phyloP scores from a whole-genome alignment of 1,140 invertebrate species.

The Penaeus chinensis region DNA sequence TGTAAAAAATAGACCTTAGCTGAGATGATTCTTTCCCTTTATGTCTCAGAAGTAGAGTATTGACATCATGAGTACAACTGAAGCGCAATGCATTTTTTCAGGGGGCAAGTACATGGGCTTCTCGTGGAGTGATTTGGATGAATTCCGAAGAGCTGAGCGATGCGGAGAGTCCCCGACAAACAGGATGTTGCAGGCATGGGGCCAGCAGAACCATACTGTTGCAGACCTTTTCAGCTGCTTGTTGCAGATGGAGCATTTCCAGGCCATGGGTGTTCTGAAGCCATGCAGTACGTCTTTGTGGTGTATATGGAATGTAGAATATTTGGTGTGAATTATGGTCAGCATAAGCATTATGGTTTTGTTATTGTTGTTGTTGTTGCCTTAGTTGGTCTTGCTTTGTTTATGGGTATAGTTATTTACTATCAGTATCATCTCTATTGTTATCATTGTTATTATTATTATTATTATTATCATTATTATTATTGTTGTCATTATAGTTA shows the following conservation, averaged over 20 bases:
- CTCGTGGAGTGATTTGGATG: constrained; percentile 70
- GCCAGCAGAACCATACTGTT: constrained; percentile 82
- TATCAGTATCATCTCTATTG: neutral
- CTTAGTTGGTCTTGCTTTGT: too few species aligned
- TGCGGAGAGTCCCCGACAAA: constrained; percentile 77
- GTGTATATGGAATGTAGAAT: constrained; percentile 64
- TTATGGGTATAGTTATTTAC: neutral
- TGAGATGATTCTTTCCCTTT: too few species aligned
- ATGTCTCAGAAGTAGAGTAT: too few species aligned
- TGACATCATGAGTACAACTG: neutral
- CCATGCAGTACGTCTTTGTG: constrained; percentile 72
- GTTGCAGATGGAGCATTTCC: constrained; percentile 78
- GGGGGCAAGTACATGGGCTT: constrained; percentile 72
- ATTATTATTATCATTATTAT: too few species aligned
- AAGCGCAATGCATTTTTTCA: constrained; percentile 50
- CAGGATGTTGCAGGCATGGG: constrained; percentile 81
- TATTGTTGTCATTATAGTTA: too few species aligned
- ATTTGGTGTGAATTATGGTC: too few species aligned
- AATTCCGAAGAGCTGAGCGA: constrained; percentile 69
- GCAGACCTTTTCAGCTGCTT: constrained; percentile 81
- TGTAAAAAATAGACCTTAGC: too few species aligned
- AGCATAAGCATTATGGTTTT: too few species aligned
- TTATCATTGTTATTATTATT: too few species aligned
- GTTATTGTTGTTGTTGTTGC: too few species aligned
- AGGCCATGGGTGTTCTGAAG: constrained; percentile 77